Conservation (phyloP, 1,140 invertebrate species). For the Zaprionus vittiger region DNA sequence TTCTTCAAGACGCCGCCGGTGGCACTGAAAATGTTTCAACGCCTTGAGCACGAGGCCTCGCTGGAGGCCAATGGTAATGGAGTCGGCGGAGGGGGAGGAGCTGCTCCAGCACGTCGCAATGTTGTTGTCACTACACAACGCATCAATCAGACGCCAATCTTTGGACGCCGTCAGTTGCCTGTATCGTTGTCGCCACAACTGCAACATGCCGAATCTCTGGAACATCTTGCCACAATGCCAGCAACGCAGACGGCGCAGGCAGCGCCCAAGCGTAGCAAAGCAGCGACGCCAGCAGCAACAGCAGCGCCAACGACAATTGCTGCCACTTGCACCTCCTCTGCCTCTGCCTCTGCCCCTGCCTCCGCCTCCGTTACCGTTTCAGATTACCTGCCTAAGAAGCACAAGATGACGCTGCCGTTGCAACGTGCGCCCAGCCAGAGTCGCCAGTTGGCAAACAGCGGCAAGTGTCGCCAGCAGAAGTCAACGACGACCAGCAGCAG, state of each 20-base stretch:
- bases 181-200: slow-evolving; percentile 28
- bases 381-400: slow-evolving; percentile 66
- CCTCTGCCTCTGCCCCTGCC: neutral
- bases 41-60: slow-evolving; percentile 66
- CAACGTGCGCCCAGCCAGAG: slow-evolving; percentile 5
- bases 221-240: slow-evolving; percentile 49
- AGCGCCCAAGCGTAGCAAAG: slow-evolving; percentile 25
- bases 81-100: slow-evolving; percentile 19
- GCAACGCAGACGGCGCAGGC: slow-evolving; percentile 1
- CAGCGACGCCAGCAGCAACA: slow-evolving; percentile 2
- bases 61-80: slow-evolving; percentile 32
- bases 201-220: slow-evolving; percentile 70
- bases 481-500: slow-evolving; percentile 15
- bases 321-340: neutral
- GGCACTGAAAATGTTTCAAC: slow-evolving; percentile 78
- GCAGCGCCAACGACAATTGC: neutral
- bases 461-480: neutral
- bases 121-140: slow-evolving; percentile 50
- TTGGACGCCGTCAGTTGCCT: slow-evolving; percentile 60
- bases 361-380: neutral
- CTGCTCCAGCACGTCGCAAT: slow-evolving; percentile 9
- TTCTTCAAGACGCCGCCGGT: slow-evolving; percentile 80
- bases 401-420: slow-evolving; percentile 57
- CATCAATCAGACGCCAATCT: slow-evolving; percentile 83
- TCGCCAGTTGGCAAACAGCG: slow-evolving; percentile 1